These are phyloP conservation scores for Phalanger gymnotis DNA, from an alignment of 2,797 vertebrate species.

Conservation along the genomic window DNA sequence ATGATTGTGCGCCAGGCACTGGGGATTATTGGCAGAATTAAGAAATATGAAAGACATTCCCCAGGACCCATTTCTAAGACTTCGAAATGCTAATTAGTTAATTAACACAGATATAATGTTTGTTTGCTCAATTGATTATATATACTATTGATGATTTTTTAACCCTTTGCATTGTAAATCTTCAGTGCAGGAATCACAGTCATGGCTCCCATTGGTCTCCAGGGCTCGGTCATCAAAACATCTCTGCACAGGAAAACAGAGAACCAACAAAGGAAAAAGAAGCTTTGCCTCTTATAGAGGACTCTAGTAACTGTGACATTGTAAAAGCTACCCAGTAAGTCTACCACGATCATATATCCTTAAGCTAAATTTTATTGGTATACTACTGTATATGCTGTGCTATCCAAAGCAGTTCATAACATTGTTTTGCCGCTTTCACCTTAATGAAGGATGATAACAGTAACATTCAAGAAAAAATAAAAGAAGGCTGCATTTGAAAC, in stretches of 20 bases:
- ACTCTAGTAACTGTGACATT: slow-evolving; percentile 94
- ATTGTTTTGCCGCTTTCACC: neutral
- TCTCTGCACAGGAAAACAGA: slow-evolving; percentile 64
- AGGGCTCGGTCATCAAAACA: slow-evolving; percentile 22
- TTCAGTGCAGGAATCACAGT: slow-evolving; percentile 84
- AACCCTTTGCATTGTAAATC: slow-evolving; percentile 54
- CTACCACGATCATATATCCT: neutral
- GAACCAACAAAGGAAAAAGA: slow-evolving; percentile 86
- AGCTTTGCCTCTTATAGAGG: slow-evolving; percentile 86
- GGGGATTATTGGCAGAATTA: neutral
- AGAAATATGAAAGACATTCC: neutral
- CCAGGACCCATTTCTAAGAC: neutral
- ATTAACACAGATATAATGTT: neutral
- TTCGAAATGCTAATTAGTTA: slow-evolving; percentile 11
- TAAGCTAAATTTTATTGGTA: neutral
- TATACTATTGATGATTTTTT: slow-evolving; percentile 48
- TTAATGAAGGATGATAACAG: neutral
- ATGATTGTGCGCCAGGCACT: slow-evolving; percentile 40
- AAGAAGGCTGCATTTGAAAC: neutral
- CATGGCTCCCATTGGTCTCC: slow-evolving; percentile 74
- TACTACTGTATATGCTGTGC: neutral
- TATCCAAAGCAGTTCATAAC: neutral
- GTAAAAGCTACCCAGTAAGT: slow-evolving; percentile 97
- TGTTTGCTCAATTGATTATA: slow-evolving; percentile 26
- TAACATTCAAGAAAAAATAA: neutral